Base-by-base conservation (phyloP, 2,113 vertebrate genomes). In the Uria aalge region DNA sequence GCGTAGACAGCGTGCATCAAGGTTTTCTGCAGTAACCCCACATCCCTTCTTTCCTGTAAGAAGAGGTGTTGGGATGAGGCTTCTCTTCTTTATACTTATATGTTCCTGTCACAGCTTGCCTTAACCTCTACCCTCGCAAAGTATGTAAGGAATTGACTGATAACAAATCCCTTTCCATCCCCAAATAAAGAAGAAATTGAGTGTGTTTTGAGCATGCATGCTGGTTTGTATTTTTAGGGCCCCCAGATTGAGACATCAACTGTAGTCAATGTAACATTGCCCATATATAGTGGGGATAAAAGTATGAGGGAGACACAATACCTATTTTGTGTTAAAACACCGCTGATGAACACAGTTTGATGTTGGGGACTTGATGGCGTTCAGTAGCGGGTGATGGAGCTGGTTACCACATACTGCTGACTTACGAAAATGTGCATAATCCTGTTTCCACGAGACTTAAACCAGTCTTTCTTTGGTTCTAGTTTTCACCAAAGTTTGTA, bases 91-190 rank as follows among this genome's bases (percentile, higher is more conserved):
- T 59, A 14, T 38, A 11, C 62, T 77, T 8, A 3, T 11, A 1
- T 2, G 59, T 83, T 96, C 91, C 43, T 96, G 95, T 81, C 83
- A 38, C 85, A 41, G 95, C 88, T 78, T 93, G 92, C 62, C 73
- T 92, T 91, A 64, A 94, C 92, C 94, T 92, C 91, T 97, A 45
- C 88, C 80, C 95, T 94, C 1, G 3, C 43, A 12, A 94, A 91
- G 83, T 60, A 95, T 94, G 85, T 34, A 53, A 94, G 94, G 95
- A 97, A 95, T 94, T 85, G 81, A 2, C 96, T 96, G 96, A 96
- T 97, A 97, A 94, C 87, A 85, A 78, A 88, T 75, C 90, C 87
- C 57, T 53, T 90, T 60, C 81, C 90, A 79, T 95, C 93, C 87
- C 93, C 87, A 93, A 95, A 93, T 95, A 93, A 93, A 96, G 96